These are phyloP conservation scores for Enteromius paludinosus DNA, from an alignment of 2,797 vertebrate species.

Conservation along the genomic window DNA sequence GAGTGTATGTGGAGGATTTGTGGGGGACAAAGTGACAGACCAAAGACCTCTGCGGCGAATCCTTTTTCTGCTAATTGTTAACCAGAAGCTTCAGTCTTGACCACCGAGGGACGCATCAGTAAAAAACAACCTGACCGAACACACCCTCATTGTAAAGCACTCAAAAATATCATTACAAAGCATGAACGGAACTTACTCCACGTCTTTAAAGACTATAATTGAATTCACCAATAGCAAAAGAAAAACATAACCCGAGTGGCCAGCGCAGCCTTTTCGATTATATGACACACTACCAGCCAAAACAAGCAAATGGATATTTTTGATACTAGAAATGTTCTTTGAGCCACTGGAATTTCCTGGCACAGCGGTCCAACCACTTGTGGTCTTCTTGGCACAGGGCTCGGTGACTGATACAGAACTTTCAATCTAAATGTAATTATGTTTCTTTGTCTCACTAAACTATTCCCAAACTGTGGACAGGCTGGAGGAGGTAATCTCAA, in stretches of 20 bases:
- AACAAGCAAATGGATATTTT: slow-evolving; percentile 64
- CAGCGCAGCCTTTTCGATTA: slow-evolving; percentile 61
- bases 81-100: slow-evolving; percentile 51
- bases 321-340: slow-evolving; percentile 64
- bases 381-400: slow-evolving; percentile 53
- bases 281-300: slow-evolving; percentile 62
- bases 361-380: slow-evolving; percentile 47
- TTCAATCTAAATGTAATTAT: slow-evolving; percentile 61
- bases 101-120: slow-evolving; percentile 47
- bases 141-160: slow-evolving; percentile 33
- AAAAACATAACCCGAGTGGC: slow-evolving; percentile 63
- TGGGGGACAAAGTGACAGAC: slow-evolving; percentile 43
- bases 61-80: slow-evolving; percentile 37
- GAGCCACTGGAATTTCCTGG: slow-evolving; percentile 64
- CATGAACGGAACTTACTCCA: slow-evolving; percentile 61
- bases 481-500: background rate
- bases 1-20: slow-evolving; percentile 57
- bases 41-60: slow-evolving; percentile 37
- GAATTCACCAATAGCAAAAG: slow-evolving; percentile 59
- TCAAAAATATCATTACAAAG: slow-evolving; percentile 59
- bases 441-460: slow-evolving; percentile 62
- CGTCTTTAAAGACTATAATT: slow-evolving; percentile 62
- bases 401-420: slow-evolving; percentile 56
- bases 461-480: slow-evolving; percentile 52
- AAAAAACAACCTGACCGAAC: slow-evolving; percentile 59